phyloP scores from a whole-genome alignment of 1,140 invertebrate species.

The Drosophila pallidifrons region DNA sequence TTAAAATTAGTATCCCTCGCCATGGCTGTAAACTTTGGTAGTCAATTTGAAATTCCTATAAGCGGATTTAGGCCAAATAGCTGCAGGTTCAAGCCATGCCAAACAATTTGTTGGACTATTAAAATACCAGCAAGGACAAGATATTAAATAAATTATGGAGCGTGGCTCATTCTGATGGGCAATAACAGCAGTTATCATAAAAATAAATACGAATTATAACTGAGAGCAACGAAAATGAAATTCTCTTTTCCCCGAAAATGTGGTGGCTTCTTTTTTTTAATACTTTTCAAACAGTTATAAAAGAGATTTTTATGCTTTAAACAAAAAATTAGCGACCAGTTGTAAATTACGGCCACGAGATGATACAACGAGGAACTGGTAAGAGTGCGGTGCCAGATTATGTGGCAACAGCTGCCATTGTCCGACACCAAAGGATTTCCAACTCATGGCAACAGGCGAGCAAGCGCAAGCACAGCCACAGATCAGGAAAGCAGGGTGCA shows the following conservation, averaged over 20 bases:
- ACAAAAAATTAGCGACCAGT: constrained; percentile 58
- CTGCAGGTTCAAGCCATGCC: constrained; percentile 22
- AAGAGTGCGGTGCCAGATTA: constrained; percentile 37
- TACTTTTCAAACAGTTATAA: constrained; percentile 37
- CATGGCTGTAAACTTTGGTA: constrained; percentile 9
- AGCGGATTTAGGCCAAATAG: constrained; percentile 33
- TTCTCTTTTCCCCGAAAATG: not conserved
- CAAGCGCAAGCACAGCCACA: constrained; percentile 21
- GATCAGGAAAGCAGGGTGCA: not conserved
- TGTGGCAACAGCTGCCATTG: constrained; percentile 70
- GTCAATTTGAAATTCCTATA: constrained; percentile 30
- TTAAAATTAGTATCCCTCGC: constrained; percentile 16
- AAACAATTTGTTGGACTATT: constrained; percentile 28
- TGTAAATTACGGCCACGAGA: constrained; percentile 15
- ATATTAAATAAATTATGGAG: constrained; percentile 35
- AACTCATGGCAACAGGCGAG: constrained; percentile 34
- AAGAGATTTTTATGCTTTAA: constrained; percentile 48
- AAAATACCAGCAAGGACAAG: constrained; percentile 26
- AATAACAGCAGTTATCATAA: constrained; percentile 3
- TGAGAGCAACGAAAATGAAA: constrained; percentile 14
- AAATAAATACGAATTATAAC: constrained; percentile 5
- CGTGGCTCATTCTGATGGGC: constrained; percentile 13
- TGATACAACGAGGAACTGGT: not conserved
- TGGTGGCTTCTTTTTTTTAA: constrained; percentile 19
- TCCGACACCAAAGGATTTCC: constrained; percentile 61